Evolutionary conservation across 2,113 vertebrate genomes (phyloP), one percentile per base, ranked within the genome.

Genomic region (Equus przewalskii): DNA sequence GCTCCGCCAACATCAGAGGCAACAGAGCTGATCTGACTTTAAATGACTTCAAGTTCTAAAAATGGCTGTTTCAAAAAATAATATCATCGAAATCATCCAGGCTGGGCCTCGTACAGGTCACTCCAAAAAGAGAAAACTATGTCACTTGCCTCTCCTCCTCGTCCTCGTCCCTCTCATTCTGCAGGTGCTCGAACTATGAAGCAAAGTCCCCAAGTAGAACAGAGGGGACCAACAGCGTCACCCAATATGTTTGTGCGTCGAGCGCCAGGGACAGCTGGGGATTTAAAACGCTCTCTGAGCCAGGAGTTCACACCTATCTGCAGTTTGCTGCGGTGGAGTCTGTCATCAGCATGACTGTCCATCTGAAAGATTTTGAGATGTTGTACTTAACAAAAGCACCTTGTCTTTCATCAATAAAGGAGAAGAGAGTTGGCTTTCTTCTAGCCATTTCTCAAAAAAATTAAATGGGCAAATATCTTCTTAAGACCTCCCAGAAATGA

Each of bases 161-260:
- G 46, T 64, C 85, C 41, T 33, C 5, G 36, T 8, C 67, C 67
- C 54, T 21, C 5, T 67, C 62, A 2, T 26, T 41, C 86, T 0
- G 2, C 88, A 83, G 89, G 80, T 14, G 0, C 64, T 93, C 97
- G 83, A 93, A 92, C 87, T 14, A 1, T 56, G 62, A 97, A 60
- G 85, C 46, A 69, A 98, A 98, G 92, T 84, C 92, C 85, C 92
- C 91, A 90, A 78, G 64, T 83, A 95, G 91, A 97, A 81, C 92
- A 84, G 49, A 95, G 80, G 41, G 33, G 70, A 70, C 73, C 73
- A 91, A 96, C n/a, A 87, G 51, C 83, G 85, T 95, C 67, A 91
- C 22, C 95, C 85, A 96, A 64, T 64, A 67, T 91, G 56, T 98
- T 96, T 98, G 98, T 54, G 97, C 96, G 93, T 97, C 96, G 93